Evolutionary conservation across 1,140 invertebrate species (phyloP), one percentile per base, ranked within the genome.

Genomic region (Orchesella cincta): DNA sequence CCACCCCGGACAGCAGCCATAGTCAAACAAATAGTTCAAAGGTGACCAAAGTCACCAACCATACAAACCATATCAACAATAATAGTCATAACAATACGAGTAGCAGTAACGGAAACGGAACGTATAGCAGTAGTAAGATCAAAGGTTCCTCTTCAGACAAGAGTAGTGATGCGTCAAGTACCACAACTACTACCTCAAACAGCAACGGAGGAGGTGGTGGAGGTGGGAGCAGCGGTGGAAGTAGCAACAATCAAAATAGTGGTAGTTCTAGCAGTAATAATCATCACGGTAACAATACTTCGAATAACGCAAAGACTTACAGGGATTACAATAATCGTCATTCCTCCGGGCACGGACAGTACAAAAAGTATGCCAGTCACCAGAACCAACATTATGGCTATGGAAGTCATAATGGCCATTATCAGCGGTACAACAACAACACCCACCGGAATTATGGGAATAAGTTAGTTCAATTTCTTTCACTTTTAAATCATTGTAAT

Each of bases 371-470:
- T 51, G 23, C 33, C 8, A 36, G 46, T 20, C 28, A 73, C 29
- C 35, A 51, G 35, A 73, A 73, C 29, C 29, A 71, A 12, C 18
- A 73, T 73, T 36, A 51, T 16, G 20, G 39, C 39, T 36, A 51
- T 46, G 71, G 71, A 20, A 35, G 71, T 46, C 39, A 73, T 23
- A 46, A 46, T 18, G 12, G 1, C 3, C 71, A 73, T n/a, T 28
- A 51, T 26, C n/a, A 51, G 23, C 71, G 28, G 36, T 46, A 46
- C 71, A 39, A 36, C 35, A 73, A 73, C 36, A 73, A 39, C 71
- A 35, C 33, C 8, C 39, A 46, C 39, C 34, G 71, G 39, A 39
- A 73, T 73, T 73, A 73, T 73, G 39, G 71, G 29, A 73, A 73
- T 39, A 73, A 46, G 71, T 73, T 46, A 73, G 71, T 67, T 67